Percentiles rank a stretch among this genome's conserved stretches.
These are phyloP conservation scores for Hipposideros armiger DNA, from an alignment of 2,113 vertebrate genomes.

Conservation along the genomic window DNA sequence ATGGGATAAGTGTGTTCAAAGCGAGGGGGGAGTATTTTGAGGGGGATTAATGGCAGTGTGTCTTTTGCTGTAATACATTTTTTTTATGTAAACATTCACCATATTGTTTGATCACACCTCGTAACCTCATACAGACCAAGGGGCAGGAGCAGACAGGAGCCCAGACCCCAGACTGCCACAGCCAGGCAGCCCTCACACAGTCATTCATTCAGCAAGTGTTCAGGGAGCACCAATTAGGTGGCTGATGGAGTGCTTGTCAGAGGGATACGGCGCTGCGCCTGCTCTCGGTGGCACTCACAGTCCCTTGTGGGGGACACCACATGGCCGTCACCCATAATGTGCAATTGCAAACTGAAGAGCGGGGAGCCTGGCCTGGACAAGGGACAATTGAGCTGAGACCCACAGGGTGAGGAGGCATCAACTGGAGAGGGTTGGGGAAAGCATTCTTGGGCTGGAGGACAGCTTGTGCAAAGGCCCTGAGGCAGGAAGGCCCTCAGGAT, in stretches of 20 bases:
- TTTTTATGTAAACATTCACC: too few species aligned
- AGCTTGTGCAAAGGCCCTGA: neutral
- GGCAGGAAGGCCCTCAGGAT: neutral
- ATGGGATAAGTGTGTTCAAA: too few species aligned
- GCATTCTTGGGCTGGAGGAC: neutral
- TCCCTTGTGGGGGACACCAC: neutral
- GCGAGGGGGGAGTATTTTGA: too few species aligned
- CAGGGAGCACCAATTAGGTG: fast-evolving
- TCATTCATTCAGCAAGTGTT: neutral
- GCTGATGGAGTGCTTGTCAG: fast-evolving
- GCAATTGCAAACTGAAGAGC: fast-evolving
- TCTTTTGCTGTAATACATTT: too few species aligned
- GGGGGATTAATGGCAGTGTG: too few species aligned
- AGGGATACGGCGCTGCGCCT: fast-evolving
- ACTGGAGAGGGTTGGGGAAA: too few species aligned
- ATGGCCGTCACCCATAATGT: neutral
- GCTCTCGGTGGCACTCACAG: neutral
- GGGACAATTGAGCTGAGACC: neutral
- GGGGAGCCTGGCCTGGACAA: neutral
- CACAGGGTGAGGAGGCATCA: too few species aligned
- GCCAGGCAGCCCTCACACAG: neutral
- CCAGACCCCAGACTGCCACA: neutral
- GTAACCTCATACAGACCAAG: too few species aligned
- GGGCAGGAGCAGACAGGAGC: neutral
- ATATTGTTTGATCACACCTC: too few species aligned